A percentile compares a stretch with the other conserved stretches of the same genome.
These are phyloP conservation scores for Choloepus didactylus DNA, from an alignment of 2,797 vertebrate genomes.

Conservation along the genomic window DNA sequence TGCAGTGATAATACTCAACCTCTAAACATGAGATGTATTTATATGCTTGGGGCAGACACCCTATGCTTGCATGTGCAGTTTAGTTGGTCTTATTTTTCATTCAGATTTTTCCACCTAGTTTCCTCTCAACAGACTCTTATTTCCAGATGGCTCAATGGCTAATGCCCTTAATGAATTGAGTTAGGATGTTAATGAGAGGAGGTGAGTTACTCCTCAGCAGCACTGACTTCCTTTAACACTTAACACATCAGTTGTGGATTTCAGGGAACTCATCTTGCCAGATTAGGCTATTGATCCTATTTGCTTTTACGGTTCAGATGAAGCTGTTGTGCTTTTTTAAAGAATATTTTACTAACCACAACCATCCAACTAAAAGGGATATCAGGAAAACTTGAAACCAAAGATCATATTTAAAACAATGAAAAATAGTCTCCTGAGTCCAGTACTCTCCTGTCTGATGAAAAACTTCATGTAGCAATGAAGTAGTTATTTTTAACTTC, in stretches of 20 bases:
- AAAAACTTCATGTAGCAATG: conserved; percentile 45
- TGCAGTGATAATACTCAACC: neutral
- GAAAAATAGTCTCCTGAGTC: conserved; percentile 8
- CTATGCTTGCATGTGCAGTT: neutral
- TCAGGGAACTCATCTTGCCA: conserved; percentile 8
- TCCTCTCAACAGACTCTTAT: neutral
- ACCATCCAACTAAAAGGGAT: neutral
- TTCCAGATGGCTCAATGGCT: neutral
- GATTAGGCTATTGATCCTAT: neutral
- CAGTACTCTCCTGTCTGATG: conserved; percentile 11
- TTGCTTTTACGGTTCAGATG: conserved; percentile 43
- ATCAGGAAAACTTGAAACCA: conserved; percentile 68
- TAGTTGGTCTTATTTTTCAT: conserved; percentile 55
- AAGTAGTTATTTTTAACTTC: conserved; percentile 62
- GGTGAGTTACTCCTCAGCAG: neutral
- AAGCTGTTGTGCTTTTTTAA: conserved; percentile 6
- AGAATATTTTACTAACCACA: conserved; percentile 51
- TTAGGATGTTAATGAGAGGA: conserved; percentile 12
- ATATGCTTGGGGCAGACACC: neutral
- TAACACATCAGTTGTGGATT: neutral
- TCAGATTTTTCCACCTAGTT: neutral
- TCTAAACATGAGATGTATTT: neutral
- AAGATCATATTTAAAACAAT: conserved; percentile 70
- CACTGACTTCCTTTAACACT: neutral
- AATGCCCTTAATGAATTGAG: conserved; percentile 48